A percentile compares a stretch with the other conserved stretches of the same genome.
Evolutionary conservation across 2,797 vertebrate species (phyloP).

Genomic region (Clarias pachynema): DNA sequence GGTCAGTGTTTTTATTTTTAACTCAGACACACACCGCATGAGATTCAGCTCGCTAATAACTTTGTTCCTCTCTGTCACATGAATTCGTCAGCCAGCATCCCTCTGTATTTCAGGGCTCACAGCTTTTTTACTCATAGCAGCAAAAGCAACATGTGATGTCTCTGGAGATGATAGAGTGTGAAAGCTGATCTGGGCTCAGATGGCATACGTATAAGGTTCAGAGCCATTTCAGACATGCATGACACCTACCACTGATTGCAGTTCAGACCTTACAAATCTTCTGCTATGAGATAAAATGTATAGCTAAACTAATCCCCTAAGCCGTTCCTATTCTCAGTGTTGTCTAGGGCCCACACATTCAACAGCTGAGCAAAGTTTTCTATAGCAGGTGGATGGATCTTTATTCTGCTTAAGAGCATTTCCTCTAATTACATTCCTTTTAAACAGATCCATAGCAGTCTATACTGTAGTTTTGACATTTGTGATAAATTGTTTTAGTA

Average conservation of each 20-base stretch:
- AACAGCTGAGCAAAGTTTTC: slow-evolving; percentile 36
- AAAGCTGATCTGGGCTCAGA: slow-evolving; percentile 13
- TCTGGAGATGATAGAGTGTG: slow-evolving; percentile 46
- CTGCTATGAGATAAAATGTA: slow-evolving; percentile 13
- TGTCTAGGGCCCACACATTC: slow-evolving; percentile 17
- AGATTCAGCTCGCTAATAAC: slow-evolving; percentile 73
- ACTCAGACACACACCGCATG: slow-evolving; percentile 61
- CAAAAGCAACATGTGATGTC: slow-evolving; percentile 60
- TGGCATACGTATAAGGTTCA: slow-evolving; percentile 11
- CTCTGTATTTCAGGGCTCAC: slow-evolving; percentile 52
- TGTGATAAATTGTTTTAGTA: neutral
- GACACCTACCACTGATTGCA: slow-evolving; percentile 2
- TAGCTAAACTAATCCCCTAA: slow-evolving; percentile 18
- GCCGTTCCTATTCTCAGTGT: slow-evolving; percentile 25
- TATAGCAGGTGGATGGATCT: slow-evolving; percentile 35
- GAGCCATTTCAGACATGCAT: neutral
- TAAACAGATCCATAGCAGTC: neutral
- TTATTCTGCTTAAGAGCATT: neutral
- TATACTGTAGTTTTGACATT: neutral
- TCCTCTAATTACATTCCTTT: neutral
- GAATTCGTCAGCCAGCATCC: slow-evolving; percentile 55
- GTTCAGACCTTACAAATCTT: neutral
- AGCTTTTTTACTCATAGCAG: slow-evolving; percentile 50
- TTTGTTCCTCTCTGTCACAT: slow-evolving; percentile 75
- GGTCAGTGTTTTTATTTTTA: slow-evolving; percentile 75